A percentile compares a stretch with the other conserved stretches of the same genome.
These are phyloP conservation scores for Lepus timidus DNA, from an alignment of 2,113 vertebrate species.

Conservation along the genomic window DNA sequence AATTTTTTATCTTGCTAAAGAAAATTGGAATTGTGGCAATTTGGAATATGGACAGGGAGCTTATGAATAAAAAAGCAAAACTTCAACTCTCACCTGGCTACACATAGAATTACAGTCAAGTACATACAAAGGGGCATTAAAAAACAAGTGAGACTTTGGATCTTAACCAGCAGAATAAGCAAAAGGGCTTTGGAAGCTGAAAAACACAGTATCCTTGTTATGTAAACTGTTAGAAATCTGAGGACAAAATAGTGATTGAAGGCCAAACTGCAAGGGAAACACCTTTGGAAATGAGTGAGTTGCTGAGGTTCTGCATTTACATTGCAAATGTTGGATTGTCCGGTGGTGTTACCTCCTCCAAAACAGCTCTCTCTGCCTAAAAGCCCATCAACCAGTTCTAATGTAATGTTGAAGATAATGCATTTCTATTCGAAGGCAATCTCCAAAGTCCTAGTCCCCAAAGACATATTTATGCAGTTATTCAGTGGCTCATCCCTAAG, in stretches of 20 bases:
- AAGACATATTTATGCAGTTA: neutral
- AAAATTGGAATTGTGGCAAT: neutral
- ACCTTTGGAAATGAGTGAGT: neutral
- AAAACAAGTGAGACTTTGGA: neutral
- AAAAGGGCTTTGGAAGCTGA: neutral
- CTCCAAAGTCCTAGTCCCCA: neutral
- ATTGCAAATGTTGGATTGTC: neutral
- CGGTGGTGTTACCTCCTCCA: neutral
- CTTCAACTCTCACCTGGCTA: neutral
- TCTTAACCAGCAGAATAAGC: neutral
- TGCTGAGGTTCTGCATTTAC: neutral
- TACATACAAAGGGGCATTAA: neutral
- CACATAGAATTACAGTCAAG: neutral
- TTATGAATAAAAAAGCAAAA: constrained; percentile 34
- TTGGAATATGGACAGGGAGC: neutral
- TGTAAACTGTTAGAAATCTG: neutral
- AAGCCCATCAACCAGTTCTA: neutral
- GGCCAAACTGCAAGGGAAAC: neutral
- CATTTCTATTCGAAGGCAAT: neutral
- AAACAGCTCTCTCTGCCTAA: neutral
- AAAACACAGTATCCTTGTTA: neutral
- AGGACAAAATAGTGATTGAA: neutral
- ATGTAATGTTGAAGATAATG: neutral
- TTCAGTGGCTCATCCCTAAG: neutral
- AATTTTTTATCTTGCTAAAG: neutral